Base-by-base conservation (phyloP, 2,888 invertebrate species). In the Phortica okadai region DNA sequence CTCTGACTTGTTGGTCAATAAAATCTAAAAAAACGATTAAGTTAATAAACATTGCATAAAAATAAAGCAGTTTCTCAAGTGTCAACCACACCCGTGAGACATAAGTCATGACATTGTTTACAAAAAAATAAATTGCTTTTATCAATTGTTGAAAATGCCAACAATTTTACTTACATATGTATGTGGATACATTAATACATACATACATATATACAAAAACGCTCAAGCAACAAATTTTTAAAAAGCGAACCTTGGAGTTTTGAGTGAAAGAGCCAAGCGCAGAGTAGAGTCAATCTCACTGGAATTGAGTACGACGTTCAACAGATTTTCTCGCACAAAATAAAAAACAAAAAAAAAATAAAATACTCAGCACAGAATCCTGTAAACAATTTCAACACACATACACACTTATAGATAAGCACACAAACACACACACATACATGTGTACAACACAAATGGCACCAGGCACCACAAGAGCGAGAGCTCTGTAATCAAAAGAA, bases 401-500 rank as follows among this genome's bases (percentile, higher is more conserved):
- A 84, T 79, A 82, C 77, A 79, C 81, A 83, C 81, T 21, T 21
- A 21, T 80, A 80, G 80, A 83, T 80, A 74, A 74, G 50, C 21
- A 56, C 45, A 76, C 45, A 74, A 3, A 50, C 74, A 73, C 58
- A n/a, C 58, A n/a, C 45, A 74, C 67, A 7, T 54, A 25, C 54
- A 21, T 10, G 44, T 7, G 21, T 10, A 50, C 7, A 56, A 73
- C 42, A n/a, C 21, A 67, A 44, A 25, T 8, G 11, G 44, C 41
- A 42, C 42, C 16, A 44, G 21, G 59, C 10, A 73, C 59, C 42
- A 10, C 6, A 42, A 41, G 58, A 45, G 69, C 45, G 70, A 54
- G 33, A 41, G 11, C n/a, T 6, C 44, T 14, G 66, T 41, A 81
- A 86, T 79, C 86, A 85, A 85, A 83, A 86, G 86, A 81, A 86